Evolutionary conservation across 2,888 invertebrate species (phyloP).

Genomic region (Ferrisia virgata): DNA sequence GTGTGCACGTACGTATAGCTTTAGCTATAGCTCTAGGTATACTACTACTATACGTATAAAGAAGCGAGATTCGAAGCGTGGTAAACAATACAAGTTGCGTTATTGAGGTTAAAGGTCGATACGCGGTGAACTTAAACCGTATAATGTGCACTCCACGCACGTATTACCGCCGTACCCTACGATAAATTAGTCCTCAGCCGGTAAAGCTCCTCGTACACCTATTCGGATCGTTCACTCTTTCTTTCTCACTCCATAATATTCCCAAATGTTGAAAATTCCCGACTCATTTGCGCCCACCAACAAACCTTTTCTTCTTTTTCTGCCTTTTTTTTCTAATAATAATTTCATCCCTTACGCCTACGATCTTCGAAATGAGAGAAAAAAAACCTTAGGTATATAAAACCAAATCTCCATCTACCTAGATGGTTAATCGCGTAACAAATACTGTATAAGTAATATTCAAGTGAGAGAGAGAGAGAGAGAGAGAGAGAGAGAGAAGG

Average conservation of each 20-base stretch:
- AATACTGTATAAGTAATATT: no score
- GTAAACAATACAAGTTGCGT: conserved; percentile 45
- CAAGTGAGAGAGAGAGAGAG: no score
- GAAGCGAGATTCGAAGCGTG: conserved; percentile 37
- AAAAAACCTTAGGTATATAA: no score
- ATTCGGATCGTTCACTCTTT: background rate
- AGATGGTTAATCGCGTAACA: no score
- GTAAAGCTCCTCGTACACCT: background rate
- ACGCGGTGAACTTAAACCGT: conserved; percentile 39
- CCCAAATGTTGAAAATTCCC: conserved; percentile 32
- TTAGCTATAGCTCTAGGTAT: conserved; percentile 25
- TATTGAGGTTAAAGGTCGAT: conserved; percentile 44
- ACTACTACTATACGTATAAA: no score
- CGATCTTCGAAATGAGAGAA: no score
- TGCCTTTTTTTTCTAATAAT: background rate
- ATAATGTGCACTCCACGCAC: conserved; percentile 43
- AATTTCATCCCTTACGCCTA: background rate
- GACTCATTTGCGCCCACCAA: background rate
- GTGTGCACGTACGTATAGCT: no score
- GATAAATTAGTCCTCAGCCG: conserved; percentile 26
- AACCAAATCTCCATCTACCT: no score
- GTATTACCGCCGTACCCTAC: conserved; percentile 20
- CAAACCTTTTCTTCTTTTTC: background rate
- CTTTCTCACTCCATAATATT: no score
- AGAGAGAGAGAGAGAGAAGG: no score